phyloP scores from a whole-genome alignment of 1,140 invertebrate genomes.

The Drosophila jambulina region DNA sequence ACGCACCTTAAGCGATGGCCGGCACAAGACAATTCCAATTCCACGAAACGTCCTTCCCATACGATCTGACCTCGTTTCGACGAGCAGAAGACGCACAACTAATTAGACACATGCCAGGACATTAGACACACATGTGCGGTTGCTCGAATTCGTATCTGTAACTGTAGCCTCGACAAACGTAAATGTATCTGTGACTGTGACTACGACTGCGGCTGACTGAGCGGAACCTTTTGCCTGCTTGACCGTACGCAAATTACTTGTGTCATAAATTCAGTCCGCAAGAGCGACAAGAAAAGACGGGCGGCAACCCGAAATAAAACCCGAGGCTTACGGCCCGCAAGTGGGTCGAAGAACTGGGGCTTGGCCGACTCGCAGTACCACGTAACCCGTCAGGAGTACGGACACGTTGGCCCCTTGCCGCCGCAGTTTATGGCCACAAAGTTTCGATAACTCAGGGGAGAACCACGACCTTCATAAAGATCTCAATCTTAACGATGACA shows the following conservation, averaged over 20 bases:
- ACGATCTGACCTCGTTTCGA: constrained; percentile 69
- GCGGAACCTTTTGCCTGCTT: constrained; percentile 51
- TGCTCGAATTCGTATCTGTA: constrained; percentile 23
- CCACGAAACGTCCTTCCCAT: constrained; percentile 57
- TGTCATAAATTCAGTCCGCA: constrained; percentile 74
- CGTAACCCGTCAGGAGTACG: constrained; percentile 10
- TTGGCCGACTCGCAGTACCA: constrained; percentile 35
- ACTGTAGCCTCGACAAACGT: constrained; percentile 20
- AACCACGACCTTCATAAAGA: constrained; percentile 79
- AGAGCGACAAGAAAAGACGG: constrained; percentile 73
- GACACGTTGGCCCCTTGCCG: constrained; percentile 10
- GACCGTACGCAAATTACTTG: constrained; percentile 83
- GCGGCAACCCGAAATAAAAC: constrained; percentile 60
- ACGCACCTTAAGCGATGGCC: constrained; percentile 66
- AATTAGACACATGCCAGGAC: constrained; percentile 81
- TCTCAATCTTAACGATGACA: constrained; percentile 83
- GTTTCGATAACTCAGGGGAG: constrained; percentile 54
- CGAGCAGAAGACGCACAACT: constrained; percentile 77
- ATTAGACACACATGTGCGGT: constrained; percentile 49
- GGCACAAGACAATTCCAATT: constrained; percentile 70
- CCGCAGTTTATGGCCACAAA: constrained; percentile 66
- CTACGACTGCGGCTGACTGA: constrained; percentile 34
- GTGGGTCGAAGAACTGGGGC: constrained; percentile 66
- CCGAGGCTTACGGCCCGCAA: constrained; percentile 70
- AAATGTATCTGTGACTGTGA: background rate